Base-by-base conservation (phyloP, 2,113 vertebrate genomes). In the Psilopogon haemacephalus region DNA sequence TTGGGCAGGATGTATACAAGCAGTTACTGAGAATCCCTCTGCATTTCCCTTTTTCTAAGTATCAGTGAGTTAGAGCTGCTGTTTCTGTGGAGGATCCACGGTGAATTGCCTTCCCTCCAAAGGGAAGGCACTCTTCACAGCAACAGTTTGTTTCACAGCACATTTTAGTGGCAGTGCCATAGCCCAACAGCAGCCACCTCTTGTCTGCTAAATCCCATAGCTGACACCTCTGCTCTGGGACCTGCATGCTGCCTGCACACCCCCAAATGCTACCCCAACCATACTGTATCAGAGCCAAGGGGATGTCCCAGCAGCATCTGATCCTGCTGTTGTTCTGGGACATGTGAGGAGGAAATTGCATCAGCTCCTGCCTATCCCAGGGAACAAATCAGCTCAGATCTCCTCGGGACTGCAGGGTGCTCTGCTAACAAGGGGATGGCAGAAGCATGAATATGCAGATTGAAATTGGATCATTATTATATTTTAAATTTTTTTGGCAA, bases 401-500 rank as follows among this genome's bases (percentile, higher is more conserved):
- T 42, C 35, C 42, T 64, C 42, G 40, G 0, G 15, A 50, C 69
- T 71, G 73, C 86, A 75, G 35, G 27, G 67, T 74, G 30, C 42
- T 74, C 63, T 79, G 14, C 28, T n/a, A 84, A 58, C 67, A 64
- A 56, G 60, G 63, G 54, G 58, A 74, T 58, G 74, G 60, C 63
- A 93, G 77, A 67, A 84, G 78, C 46, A 92, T 79, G 40, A 90
- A 92, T 89, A 95, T 85, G 82, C 75, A 85, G 75, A 70, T 46
- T 79, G 64, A 95, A 94, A 95, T 5, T 70, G 59, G 71, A 84
- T 73, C 59, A 77, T 56, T 90, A 72, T 63, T 64, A 48, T 30
- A 71, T 75, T 84, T 84, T 72, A 6, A 40, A 59, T 27, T 75
- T 90, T 94, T 94, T 89, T 89, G 38, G 68, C 78, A 96, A 87